A percentile compares a stretch with the other conserved stretches of the same genome.
These are phyloP conservation scores for Nicator chloris DNA, from an alignment of 2,113 vertebrate species.

Conservation along the genomic window DNA sequence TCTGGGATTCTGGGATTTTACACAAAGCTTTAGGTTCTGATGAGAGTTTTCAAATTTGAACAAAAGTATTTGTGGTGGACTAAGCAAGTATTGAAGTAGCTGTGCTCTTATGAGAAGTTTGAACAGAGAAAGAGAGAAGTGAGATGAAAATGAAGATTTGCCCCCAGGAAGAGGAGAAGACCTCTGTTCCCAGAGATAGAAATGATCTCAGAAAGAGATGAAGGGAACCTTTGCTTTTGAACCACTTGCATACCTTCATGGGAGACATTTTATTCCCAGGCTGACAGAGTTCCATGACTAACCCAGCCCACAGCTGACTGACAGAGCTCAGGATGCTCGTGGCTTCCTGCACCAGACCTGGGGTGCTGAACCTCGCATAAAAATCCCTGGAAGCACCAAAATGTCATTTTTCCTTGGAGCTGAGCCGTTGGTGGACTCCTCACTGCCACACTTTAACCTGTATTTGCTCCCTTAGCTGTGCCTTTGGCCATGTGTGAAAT, in stretches of 20 bases:
- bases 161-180: no score
- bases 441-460: not conserved
- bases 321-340: not conserved
- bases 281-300: not conserved
- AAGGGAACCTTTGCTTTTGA: no score
- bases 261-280: not conserved
- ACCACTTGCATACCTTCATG: not conserved
- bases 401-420: not conserved
- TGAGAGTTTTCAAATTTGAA: no score
- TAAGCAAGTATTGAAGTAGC: no score
- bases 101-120: no score
- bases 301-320: not conserved
- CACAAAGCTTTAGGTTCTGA: not conserved
- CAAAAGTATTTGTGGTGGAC: no score
- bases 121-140: no score
- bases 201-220: no score
- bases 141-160: no score
- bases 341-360: not conserved
- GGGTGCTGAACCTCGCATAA: not conserved
- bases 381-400: not conserved
- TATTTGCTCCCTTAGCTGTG: not conserved
- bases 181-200: no score
- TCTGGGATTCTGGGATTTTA: not conserved
- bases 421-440: accelerated
- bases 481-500: not conserved